Evolutionary conservation across 2,113 vertebrate species (phyloP).

Genomic region (Entomyzon cyanotis): DNA sequence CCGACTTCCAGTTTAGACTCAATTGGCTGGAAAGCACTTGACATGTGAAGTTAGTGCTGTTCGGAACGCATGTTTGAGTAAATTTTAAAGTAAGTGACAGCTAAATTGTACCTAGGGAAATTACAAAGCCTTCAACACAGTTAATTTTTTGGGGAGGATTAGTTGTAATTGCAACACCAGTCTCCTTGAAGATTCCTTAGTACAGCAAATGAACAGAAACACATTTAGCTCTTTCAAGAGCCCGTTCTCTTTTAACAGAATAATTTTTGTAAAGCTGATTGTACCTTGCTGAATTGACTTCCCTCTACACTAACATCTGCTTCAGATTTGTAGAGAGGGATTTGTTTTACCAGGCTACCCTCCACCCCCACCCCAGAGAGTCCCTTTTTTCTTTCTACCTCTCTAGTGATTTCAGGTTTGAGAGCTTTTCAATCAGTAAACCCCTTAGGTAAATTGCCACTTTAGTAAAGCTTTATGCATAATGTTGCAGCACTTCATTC

Average conservation of each 20-base stretch:
- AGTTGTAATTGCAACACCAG: conserved; percentile 93
- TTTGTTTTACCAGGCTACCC: conserved; percentile 66
- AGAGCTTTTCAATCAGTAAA: conserved; percentile 86
- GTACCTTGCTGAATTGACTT: conserved; percentile 74
- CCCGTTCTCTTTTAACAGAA: conserved; percentile 71
- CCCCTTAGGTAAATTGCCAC: conserved; percentile 86
- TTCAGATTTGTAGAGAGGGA: conserved; percentile 68
- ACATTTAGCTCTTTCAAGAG: conserved; percentile 74
- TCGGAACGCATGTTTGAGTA: conserved; percentile 91
- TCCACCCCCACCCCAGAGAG: background rate
- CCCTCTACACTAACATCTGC: conserved; percentile 60
- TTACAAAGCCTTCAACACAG: conserved; percentile 99
- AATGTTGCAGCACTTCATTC: conserved; percentile 90
- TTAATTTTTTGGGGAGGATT: conserved; percentile 90
- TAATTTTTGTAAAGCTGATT: conserved; percentile 73
- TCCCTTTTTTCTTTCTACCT: conserved; percentile 43
- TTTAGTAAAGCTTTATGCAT: conserved; percentile 85
- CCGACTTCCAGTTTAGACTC: conserved; percentile 92
- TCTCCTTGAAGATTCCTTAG: conserved; percentile 84
- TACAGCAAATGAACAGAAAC: conserved; percentile 80
- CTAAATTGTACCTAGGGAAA: conserved; percentile 99
- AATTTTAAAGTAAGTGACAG: conserved; percentile 99
- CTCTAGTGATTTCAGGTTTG: conserved; percentile 75
- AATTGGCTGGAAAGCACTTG: conserved; percentile 99
- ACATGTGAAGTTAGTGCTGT: conserved; percentile 99